Base-by-base conservation (phyloP, 2,888 invertebrate genomes). In the Atethmia centrago region DNA sequence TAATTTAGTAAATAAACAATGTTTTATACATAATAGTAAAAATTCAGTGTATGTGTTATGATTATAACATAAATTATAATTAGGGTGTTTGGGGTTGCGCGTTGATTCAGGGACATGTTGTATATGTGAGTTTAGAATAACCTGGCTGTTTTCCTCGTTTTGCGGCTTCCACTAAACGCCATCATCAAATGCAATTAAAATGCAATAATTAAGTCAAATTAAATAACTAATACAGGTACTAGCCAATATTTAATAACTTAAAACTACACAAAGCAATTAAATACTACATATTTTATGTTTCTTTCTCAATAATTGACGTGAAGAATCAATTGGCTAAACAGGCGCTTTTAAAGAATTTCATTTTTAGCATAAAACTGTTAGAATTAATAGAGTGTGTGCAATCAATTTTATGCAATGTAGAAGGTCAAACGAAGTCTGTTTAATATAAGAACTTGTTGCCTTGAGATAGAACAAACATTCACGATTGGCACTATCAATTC, bases 321-420 rank as follows among this genome's bases (percentile, higher is more conserved):
- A 45, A 64, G 16, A 82, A 82, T 71, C 55, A 28, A 82, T 80
- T 36, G 5, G 36, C 2, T 36, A 36, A 36, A 36, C 36, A 7
- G 36, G 36, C 36, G 36, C 36, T 36, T 7, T 5, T 5, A 36
- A 36, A 36, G 36, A 7, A 36, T 36, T 36, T 36, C 4, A 70
- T 77, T 83, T 82, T 74, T 62, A 70, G 62, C 12, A 16, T 28
- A 61, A 63, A 55, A 59, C 8, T 53, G 42, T 63, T 68, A 47
- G 62, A 63, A 67, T 84, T 74, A 82, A 64, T 84, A 77, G 82
- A 73, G 74, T 82, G 75, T 85, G 71, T 85, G 83, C 85, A 85
- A 82, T 81, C 65, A 31, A 61, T 68, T 77, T 72, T 80, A 55
- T 73, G 82, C 79, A 85, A 82, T 51, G 25, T 40, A 53, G 69